Evolutionary conservation across 2,797 vertebrate genomes (phyloP), one percentile per base, ranked within the genome.

Genomic region (Aplochiton taeniatus): DNA sequence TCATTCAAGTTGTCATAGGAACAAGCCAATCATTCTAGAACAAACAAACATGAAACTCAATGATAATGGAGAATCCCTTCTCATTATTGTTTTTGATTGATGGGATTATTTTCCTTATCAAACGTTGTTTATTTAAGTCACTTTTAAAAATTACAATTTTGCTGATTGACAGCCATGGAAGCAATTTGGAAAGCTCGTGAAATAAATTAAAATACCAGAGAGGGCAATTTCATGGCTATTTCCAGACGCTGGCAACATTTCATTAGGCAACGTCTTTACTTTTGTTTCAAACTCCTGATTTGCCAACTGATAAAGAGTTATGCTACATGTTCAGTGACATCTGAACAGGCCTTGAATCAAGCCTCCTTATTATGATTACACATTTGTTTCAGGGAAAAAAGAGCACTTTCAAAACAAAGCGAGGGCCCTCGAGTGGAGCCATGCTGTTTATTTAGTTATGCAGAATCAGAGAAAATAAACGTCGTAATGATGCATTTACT

Each of bases 391-490:
- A 20, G 56, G 48, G 31, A 18, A 47, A 18, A 66, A 51, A 53
- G 42, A 45, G 46, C 47, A 63, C 50, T 72, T 68, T 74, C 31
- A 31, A 58, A 76, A 78, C 64, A 62, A 65, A 65, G 20, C 45
- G 11, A 49, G 17, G n/a, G 65, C 70, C 73, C 69, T 77, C 71
- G 74, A 80, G 76, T 72, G 60, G 65, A 85, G 66, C 74, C 1
- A 55, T 79, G 64, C 63, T 84, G 80, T 89, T 87, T 82, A 67
- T 85, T 83, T 83, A 79, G 77, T 81, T 75, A 53, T 82, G 73
- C 74, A 83, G 71, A 88, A 80, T 80, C 51, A 63, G 74, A 82
- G 78, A 78, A 61, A 89, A 90, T 73, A 87, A 90, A 89, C 83
- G 61, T 9, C 17, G 52, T 54, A 78, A 74, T 20, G 16, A 71